Conservation (phyloP, 2,797 vertebrate genomes). For the Balearica regulorum region DNA sequence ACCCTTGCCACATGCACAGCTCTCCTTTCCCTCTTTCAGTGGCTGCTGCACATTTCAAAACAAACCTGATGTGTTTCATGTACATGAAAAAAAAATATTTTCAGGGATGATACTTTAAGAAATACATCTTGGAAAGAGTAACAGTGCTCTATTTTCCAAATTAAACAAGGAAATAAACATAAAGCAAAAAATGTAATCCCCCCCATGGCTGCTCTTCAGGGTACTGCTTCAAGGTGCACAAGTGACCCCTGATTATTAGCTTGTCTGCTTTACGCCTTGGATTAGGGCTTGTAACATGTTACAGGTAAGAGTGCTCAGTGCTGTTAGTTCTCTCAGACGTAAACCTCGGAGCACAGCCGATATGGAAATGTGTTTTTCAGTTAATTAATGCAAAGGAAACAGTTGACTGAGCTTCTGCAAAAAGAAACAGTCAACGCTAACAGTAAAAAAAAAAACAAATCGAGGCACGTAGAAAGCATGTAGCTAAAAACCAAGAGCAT, state of each 20-base stretch:
- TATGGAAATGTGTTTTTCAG: background rate
- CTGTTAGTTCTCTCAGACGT: background rate
- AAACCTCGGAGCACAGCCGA: background rate
- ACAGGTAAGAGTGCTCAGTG: background rate
- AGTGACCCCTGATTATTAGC: background rate
- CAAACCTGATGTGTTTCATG: fast-evolving
- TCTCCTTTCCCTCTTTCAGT: background rate
- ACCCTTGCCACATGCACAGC: background rate
- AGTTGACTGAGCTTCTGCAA: background rate
- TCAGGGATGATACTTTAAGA: background rate
- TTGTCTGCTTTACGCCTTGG: background rate
- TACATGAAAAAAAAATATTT: background rate
- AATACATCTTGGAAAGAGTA: background rate
- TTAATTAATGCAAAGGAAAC: background rate
- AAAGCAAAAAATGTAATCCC: background rate
- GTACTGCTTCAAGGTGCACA: background rate
- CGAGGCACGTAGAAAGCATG: background rate
- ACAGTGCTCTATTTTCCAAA: background rate
- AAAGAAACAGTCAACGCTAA: background rate
- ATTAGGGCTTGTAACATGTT: background rate
- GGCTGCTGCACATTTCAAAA: background rate
- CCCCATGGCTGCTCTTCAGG: background rate
- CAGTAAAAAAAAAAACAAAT: background rate
- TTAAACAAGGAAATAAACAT: background rate
- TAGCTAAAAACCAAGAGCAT: background rate